phyloP scores from a whole-genome alignment of 2,797 vertebrate genomes.

The Gallinago nigripennis region DNA sequence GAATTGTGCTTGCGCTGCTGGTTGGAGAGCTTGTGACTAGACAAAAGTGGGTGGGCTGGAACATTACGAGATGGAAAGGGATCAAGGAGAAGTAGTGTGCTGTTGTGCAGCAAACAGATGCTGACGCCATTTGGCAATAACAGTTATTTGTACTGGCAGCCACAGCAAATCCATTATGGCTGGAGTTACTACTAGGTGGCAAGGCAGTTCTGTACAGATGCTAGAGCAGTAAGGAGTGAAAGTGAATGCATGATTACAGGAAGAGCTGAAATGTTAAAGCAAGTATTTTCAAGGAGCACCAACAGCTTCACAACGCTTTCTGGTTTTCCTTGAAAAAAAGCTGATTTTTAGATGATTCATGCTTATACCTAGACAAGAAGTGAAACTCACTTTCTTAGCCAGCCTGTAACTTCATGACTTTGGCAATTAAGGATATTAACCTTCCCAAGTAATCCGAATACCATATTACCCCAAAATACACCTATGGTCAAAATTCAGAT shows the following conservation, averaged over 20 bases:
- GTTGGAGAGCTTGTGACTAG: neutral
- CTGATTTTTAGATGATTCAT: neutral
- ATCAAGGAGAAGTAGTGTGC: neutral
- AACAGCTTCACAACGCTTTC: neutral
- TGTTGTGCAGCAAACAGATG: conserved; percentile 7
- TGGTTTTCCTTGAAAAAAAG: neutral
- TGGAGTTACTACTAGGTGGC: neutral
- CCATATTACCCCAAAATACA: neutral
- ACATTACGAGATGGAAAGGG: neutral
- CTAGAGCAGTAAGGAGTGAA: neutral
- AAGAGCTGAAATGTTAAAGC: neutral
- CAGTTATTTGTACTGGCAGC: conserved; percentile 21
- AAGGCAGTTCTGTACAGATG: neutral
- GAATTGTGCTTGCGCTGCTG: neutral
- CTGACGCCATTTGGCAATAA: conserved; percentile 1
- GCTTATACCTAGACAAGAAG: neutral
- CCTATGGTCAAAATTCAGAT: neutral
- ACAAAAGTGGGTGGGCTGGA: neutral
- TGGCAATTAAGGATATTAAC: neutral
- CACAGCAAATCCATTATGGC: neutral
- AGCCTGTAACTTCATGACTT: neutral
- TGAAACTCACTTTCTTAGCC: neutral
- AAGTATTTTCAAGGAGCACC: neutral
- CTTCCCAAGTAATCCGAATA: neutral
- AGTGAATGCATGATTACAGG: neutral